Percentiles rank a stretch among this genome's conserved stretches.
These are phyloP conservation scores for Trichomycterus rosablanca DNA, from an alignment of 2,113 vertebrate species.

Conservation along the genomic window DNA sequence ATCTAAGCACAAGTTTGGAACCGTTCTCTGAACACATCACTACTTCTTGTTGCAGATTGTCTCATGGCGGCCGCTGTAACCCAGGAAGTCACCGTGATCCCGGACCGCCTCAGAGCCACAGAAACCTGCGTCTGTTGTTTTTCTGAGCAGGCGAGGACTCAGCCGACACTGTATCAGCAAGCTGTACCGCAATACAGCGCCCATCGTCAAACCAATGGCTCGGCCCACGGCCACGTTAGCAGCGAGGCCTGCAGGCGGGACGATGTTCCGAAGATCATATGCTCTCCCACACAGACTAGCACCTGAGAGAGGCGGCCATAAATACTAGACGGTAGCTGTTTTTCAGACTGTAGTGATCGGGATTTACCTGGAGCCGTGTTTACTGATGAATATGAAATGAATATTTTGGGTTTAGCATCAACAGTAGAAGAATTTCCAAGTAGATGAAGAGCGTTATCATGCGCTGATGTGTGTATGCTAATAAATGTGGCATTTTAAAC, in stretches of 20 bases:
- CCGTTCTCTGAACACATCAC: too few species aligned
- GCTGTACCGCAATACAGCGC: slow-evolving; percentile 11
- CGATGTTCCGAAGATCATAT: slow-evolving; percentile 51
- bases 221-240: too few species aligned
- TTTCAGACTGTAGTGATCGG: too few species aligned
- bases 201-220: background rate
- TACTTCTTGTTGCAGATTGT: slow-evolving; percentile 54
- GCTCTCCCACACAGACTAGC: slow-evolving; percentile 60
- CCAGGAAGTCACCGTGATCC: background rate
- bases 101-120: slow-evolving; percentile 60
- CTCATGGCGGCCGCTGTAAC: slow-evolving; percentile 39
- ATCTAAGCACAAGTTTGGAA: too few species aligned
- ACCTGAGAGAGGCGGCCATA: slow-evolving; percentile 5
- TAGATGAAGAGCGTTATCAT: too few species aligned
- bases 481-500: too few species aligned
- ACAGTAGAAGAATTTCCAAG: too few species aligned
- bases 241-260: background rate
- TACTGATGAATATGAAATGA: too few species aligned
- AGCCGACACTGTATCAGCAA: slow-evolving; percentile 43
- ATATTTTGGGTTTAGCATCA: too few species aligned
- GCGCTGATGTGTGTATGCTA: too few species aligned
- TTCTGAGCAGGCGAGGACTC: slow-evolving; percentile 58
- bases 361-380: too few species aligned
- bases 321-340: too few species aligned
- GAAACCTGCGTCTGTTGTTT: slow-evolving; percentile 87